Conservation (phyloP, 2,113 vertebrate species). For the Haplotaxodon microlepis region DNA sequence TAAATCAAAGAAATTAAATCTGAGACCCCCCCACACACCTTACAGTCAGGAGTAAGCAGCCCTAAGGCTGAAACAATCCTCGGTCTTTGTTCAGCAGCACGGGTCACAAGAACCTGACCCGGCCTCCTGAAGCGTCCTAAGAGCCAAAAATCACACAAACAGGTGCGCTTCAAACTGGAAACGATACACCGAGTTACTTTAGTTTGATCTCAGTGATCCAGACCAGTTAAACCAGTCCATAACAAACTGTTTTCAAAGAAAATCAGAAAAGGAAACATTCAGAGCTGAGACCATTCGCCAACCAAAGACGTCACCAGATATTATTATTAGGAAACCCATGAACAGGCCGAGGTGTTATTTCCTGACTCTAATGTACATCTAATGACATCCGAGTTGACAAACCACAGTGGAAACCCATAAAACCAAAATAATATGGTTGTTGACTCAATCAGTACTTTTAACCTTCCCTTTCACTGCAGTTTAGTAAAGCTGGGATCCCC, state of each 20-base stretch:
- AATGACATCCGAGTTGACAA: background rate
- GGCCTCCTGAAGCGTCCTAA: fast-evolving
- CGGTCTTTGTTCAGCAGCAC: fast-evolving
- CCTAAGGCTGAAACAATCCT: background rate
- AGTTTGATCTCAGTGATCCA: background rate
- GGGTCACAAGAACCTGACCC: background rate
- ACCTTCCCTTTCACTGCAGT: background rate
- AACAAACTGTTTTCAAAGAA: background rate
- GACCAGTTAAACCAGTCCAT: background rate
- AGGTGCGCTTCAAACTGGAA: background rate
- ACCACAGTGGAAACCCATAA: background rate
- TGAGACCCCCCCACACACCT: background rate
- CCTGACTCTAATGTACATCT: background rate
- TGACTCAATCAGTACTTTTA: background rate
- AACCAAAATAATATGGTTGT: background rate
- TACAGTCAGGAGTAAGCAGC: background rate
- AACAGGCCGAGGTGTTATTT: background rate
- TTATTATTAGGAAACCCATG: background rate
- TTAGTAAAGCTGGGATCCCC: background rate
- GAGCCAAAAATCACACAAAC: background rate
- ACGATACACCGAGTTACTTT: background rate
- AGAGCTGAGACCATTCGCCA: background rate
- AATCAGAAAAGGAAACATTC: background rate
- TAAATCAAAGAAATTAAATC: background rate
- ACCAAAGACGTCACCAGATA: background rate